Base-by-base conservation (phyloP, 2,797 vertebrate species). In the Parauchenoglanis punctatus region DNA sequence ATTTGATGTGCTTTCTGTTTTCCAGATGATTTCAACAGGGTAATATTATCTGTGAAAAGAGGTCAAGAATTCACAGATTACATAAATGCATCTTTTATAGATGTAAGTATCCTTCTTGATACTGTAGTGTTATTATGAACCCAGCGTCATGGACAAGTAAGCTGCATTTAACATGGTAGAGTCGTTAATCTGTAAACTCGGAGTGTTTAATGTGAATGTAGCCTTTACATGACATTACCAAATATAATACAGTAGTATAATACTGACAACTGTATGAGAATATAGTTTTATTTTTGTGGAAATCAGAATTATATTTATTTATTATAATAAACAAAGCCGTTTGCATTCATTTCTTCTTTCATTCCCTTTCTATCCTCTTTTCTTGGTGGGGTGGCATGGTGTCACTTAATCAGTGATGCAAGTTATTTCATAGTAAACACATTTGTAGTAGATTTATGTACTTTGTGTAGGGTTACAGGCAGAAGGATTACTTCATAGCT, bases 401-500 rank as follows among this genome's bases (percentile, higher is more conserved):
- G 49, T 35, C 10, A 59, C 59, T 80, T 35, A 18, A 12, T 17
- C 31, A 56, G 0, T 17, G 17, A 31, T 77, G 46, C 25, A 10
- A 2, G 12, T 40, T 3, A 70, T 70, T 40, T 40, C 67, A 5
- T 25, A 23, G 46, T 23, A 25, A 73, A 46, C 18, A 17, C 17
- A 78, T 58, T 80, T 20, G 23, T 15, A n/a, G 13, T 58, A 12
- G 11, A 23, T 44, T 17, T 73, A 28, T 82, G 31, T 88, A 10
- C 40, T 73, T 18, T 85, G 72, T 92, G 0, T 92, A 99, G 98
- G 98, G 98, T 88, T 99, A 99, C 92, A 96, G 98, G 77, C 98
- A 98, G 96, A 99, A 99, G 95, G 98, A 99, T 95, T 98, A 98
- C 92, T 99, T 99, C 96, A 99, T 99, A 78, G 98, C 98, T 91